phyloP scores from a whole-genome alignment of 2,113 vertebrate species.

The Plotosus lineatus region DNA sequence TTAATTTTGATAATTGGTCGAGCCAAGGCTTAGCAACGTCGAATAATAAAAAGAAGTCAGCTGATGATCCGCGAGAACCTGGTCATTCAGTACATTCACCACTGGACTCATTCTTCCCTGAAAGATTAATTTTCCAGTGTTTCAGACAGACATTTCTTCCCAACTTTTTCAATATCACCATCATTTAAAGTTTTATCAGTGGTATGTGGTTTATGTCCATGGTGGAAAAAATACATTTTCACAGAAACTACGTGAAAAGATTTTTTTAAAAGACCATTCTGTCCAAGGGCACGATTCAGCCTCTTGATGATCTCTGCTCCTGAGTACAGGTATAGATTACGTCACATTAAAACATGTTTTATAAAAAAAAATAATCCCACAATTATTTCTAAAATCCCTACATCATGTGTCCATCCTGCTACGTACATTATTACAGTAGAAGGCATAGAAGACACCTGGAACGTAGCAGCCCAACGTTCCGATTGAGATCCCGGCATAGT shows the following conservation, averaged over 20 bases:
- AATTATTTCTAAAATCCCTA: neutral
- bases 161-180: neutral
- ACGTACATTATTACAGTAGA: slow-evolving; percentile 93
- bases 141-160: neutral
- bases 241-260: neutral
- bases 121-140: neutral
- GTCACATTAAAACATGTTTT: neutral
- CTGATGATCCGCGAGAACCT: no score
- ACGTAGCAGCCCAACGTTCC: slow-evolving; percentile 97
- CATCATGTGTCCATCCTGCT: neutral
- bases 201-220: neutral
- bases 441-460: slow-evolving; percentile 95
- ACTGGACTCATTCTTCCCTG: no score
- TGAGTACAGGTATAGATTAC: no score
- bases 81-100: no score
- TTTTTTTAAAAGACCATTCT: neutral
- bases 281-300: neutral
- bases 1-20: no score
- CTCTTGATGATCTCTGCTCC: neutral
- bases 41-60: no score
- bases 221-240: no score
- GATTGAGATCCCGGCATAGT: slow-evolving; percentile 93
- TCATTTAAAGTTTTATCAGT: neutral
- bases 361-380: neutral
- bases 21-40: no score